Conservation (phyloP, 2,113 vertebrate genomes). For the Sinosuthora webbiana region DNA sequence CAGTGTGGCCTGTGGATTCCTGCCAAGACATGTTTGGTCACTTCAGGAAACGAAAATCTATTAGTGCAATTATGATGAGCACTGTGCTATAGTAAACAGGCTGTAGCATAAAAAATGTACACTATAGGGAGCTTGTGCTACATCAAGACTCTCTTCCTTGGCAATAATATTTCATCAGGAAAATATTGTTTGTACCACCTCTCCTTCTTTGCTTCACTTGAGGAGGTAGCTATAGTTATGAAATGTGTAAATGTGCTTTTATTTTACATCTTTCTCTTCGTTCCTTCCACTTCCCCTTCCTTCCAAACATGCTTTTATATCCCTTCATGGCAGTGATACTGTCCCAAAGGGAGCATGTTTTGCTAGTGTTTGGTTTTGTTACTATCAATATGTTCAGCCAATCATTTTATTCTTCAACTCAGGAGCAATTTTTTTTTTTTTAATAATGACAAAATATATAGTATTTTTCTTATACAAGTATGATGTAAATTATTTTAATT, state of each 20-base stretch:
- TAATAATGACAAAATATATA: neutral
- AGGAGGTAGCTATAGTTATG: neutral
- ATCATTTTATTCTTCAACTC: neutral
- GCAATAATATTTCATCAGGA: neutral
- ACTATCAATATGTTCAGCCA: neutral
- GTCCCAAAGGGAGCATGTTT: neutral
- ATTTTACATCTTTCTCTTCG: neutral
- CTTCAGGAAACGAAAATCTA: neutral
- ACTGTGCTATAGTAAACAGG: neutral
- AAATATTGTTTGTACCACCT: neutral
- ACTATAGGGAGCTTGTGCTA: conserved; percentile 21
- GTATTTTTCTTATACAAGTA: neutral
- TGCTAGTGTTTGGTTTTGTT: neutral
- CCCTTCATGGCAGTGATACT: neutral
- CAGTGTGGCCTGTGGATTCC: neutral
- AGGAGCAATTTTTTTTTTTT: neutral
- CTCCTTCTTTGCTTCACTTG: neutral
- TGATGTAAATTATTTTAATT: neutral
- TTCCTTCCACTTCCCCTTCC: neutral
- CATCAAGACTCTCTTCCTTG: neutral
- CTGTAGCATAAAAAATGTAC: neutral
- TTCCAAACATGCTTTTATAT: neutral
- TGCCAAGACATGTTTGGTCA: neutral
- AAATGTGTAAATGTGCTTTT: neutral
- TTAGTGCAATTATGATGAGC: neutral